These are phyloP conservation scores for Coreius guichenoti DNA, from an alignment of 2,797 vertebrate genomes.

Conservation along the genomic window DNA sequence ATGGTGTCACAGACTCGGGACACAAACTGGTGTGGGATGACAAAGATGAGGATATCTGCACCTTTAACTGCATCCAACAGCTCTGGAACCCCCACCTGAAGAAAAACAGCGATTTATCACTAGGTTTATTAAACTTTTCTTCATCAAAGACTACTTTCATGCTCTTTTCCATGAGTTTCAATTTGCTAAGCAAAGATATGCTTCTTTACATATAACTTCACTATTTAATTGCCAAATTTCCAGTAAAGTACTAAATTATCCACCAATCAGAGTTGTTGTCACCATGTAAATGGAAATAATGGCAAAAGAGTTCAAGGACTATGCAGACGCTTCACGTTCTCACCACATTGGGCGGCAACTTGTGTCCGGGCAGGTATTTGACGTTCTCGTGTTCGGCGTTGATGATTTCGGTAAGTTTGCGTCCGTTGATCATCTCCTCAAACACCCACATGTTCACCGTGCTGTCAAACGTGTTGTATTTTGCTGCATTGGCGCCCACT, in stretches of 20 bases:
- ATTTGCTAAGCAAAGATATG: not conserved
- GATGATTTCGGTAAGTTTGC: slow-evolving; percentile 93
- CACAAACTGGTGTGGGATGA: slow-evolving; percentile 97
- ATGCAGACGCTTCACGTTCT: slow-evolving; percentile 44
- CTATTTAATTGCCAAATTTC: not conserved
- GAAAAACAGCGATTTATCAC: slow-evolving; percentile 1
- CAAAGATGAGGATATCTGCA: slow-evolving; percentile 91
- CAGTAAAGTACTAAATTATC: not conserved
- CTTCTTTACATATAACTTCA: not conserved
- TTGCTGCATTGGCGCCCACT: slow-evolving; percentile 86
- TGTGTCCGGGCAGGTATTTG: slow-evolving; percentile 94
- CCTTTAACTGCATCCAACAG: slow-evolving; percentile 85
- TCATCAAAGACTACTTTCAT: not conserved
- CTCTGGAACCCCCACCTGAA: slow-evolving; percentile 90
- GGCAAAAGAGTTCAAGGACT: not conserved
- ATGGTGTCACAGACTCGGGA: slow-evolving; percentile 89
- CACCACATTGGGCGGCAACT: slow-evolving; percentile 94
- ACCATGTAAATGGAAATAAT: not conserved
- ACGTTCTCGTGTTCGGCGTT: slow-evolving; percentile 95
- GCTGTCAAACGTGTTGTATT: slow-evolving; percentile 82
- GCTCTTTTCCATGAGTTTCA: not conserved
- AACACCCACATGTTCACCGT: slow-evolving; percentile 97
- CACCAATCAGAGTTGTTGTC: not conserved
- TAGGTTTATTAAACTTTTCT: not conserved
- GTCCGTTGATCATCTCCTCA: slow-evolving; percentile 86